phyloP scores from a whole-genome alignment of 2,797 vertebrate genomes.

The Cercopithecus petaurista region DNA sequence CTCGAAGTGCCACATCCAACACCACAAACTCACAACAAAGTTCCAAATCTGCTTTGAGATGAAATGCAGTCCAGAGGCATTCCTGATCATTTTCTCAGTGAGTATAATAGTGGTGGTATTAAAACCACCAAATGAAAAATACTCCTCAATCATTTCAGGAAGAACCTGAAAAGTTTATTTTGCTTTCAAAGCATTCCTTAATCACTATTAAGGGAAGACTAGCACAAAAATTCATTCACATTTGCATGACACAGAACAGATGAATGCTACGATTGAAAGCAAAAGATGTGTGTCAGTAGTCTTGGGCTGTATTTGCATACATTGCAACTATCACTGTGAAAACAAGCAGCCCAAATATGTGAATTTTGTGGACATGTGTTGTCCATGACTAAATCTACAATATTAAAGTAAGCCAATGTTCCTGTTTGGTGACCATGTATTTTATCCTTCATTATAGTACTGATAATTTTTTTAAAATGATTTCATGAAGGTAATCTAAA shows the following conservation, averaged over 20 bases:
- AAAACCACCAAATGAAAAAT: conserved; percentile 37
- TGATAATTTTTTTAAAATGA: rapidly evolving
- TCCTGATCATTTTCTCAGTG: conserved; percentile 51
- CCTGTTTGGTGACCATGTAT: no score
- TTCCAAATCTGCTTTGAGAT: conserved; percentile 49
- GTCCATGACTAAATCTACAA: neutral
- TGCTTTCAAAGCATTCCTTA: conserved; percentile 1
- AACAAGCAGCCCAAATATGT: neutral
- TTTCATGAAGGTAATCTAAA: neutral
- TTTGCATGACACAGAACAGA: neutral
- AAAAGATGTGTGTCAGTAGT: neutral
- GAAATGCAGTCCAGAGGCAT: conserved; percentile 25
- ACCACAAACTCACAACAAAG: neutral
- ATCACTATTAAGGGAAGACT: neutral
- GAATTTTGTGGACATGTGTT: neutral
- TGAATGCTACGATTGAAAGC: neutral
- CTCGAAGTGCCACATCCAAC: conserved; percentile 40
- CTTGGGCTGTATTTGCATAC: neutral
- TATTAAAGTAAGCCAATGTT: neutral
- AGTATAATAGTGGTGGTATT: neutral
- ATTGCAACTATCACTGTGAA: neutral
- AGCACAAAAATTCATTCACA: neutral
- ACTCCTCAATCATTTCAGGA: neutral
- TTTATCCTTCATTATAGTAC: neutral
- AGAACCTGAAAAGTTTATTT: conserved; percentile 10